Conservation (phyloP, 2,797 vertebrate genomes). For the Aldrovandia affinis region DNA sequence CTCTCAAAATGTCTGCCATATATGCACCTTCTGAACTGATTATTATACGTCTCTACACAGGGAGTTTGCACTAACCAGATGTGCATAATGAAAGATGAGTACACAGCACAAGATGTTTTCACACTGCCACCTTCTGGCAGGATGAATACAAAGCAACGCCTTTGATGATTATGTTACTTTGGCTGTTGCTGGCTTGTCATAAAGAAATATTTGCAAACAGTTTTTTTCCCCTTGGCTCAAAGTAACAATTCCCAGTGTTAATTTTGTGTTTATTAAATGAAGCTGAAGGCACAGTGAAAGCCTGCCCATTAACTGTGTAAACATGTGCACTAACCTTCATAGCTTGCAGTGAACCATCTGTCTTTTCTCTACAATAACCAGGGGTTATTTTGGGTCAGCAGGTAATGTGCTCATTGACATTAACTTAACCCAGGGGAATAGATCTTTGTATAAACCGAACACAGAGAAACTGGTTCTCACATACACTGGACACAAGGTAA, state of each 20-base stretch:
- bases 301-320: conserved; percentile 7
- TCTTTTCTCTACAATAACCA: background rate
- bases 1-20: background rate
- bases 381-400: background rate
- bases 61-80: conserved; percentile 8
- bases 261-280: conserved; percentile 16
- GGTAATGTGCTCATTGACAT: background rate
- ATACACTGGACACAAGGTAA: background rate
- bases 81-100: background rate
- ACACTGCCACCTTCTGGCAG: background rate
- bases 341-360: background rate
- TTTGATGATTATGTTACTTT: too few species aligned
- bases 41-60: background rate
- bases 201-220: background rate
- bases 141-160: background rate
- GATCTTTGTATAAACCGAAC: background rate
- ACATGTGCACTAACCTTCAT: background rate
- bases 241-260: background rate
- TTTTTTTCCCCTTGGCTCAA: background rate
- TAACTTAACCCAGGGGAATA: background rate
- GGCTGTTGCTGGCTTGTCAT: background rate
- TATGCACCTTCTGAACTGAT: background rate
- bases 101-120: background rate
- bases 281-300: background rate
- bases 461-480: background rate